Evolutionary conservation across 2,113 vertebrate species (phyloP).

Genomic region (Leucopternis melanops): DNA sequence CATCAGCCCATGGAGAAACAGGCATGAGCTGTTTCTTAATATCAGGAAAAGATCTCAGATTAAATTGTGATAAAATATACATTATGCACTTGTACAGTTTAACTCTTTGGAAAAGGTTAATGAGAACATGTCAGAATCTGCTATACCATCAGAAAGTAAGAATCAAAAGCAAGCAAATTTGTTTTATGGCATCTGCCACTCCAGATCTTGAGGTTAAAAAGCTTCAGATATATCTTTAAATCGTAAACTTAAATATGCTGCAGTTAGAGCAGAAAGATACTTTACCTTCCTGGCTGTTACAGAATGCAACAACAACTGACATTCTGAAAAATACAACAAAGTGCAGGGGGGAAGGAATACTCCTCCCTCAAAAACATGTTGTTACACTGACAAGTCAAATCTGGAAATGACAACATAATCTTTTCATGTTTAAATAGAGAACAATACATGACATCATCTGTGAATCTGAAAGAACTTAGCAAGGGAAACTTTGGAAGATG

Average conservation of each 20-base stretch:
- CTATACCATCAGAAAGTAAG: slow-evolving; percentile 45
- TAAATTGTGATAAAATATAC: slow-evolving; percentile 63
- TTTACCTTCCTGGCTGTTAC: slow-evolving; percentile 52
- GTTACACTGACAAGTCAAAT: slow-evolving; percentile 48
- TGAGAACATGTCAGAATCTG: slow-evolving; percentile 63
- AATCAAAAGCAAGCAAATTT: slow-evolving; percentile 45
- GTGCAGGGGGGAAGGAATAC: slow-evolving; percentile 3
- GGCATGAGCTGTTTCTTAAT: slow-evolving; percentile 55
- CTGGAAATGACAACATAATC: slow-evolving; percentile 54
- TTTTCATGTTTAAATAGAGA: slow-evolving; percentile 51
- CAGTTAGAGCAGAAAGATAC: slow-evolving; percentile 28
- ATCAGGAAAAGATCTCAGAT: slow-evolving; percentile 36
- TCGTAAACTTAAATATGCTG: slow-evolving; percentile 33
- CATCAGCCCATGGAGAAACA: slow-evolving; percentile 49
- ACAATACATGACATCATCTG: slow-evolving; percentile 57
- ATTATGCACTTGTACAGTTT: slow-evolving; percentile 54
- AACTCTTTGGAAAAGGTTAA: slow-evolving; percentile 65
- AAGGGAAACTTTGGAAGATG: background rate
- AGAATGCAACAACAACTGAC: slow-evolving; percentile 52
- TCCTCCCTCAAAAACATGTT: slow-evolving; percentile 50
- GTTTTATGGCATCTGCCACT: slow-evolving; percentile 60
- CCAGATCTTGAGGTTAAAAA: slow-evolving; percentile 62
- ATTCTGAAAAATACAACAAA: slow-evolving; percentile 55
- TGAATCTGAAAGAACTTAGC: slow-evolving; percentile 22
- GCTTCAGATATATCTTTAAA: slow-evolving; percentile 56